Evolutionary conservation across 2,113 vertebrate genomes (phyloP).

Genomic region (Lepus americanus): DNA sequence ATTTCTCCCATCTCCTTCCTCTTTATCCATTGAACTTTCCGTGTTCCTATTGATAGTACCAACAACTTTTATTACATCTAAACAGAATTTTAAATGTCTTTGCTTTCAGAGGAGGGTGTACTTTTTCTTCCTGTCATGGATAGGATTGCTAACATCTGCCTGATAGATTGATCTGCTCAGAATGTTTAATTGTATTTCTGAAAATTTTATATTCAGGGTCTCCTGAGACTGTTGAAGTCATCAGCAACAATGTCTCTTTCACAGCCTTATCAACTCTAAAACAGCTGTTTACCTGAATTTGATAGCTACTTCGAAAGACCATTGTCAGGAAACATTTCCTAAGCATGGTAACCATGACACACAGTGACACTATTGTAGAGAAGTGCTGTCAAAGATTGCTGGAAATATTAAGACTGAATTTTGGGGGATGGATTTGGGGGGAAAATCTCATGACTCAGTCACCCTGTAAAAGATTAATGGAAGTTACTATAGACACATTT

Average conservation of each 20-base stretch:
- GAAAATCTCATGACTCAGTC: background rate
- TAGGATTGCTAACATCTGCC: background rate
- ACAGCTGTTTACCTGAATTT: conserved; percentile 69
- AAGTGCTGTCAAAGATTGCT: background rate
- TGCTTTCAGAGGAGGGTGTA: background rate
- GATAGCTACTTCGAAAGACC: conserved; percentile 63
- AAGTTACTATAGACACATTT: background rate
- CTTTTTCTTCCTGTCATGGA: background rate
- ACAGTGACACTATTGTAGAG: conserved; percentile 23
- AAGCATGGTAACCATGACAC: conserved; percentile 52
- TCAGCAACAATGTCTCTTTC: conserved; percentile 60
- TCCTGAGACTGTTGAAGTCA: background rate
- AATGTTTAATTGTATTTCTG: background rate
- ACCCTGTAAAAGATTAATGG: background rate
- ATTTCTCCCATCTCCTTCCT: background rate
- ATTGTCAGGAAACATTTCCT: conserved; percentile 66
- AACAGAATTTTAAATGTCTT: background rate
- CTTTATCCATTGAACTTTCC: background rate
- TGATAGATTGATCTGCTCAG: background rate
- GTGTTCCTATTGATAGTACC: background rate
- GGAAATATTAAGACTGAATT: background rate
- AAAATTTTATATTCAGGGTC: conserved; percentile 50
- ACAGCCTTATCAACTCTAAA: conserved; percentile 75
- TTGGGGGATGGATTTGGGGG: background rate
- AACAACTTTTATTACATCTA: background rate